A percentile compares a stretch with the other conserved stretches of the same genome.
phyloP scores from a whole-genome alignment of 2,797 vertebrate genomes.

The Melanitta fusca region DNA sequence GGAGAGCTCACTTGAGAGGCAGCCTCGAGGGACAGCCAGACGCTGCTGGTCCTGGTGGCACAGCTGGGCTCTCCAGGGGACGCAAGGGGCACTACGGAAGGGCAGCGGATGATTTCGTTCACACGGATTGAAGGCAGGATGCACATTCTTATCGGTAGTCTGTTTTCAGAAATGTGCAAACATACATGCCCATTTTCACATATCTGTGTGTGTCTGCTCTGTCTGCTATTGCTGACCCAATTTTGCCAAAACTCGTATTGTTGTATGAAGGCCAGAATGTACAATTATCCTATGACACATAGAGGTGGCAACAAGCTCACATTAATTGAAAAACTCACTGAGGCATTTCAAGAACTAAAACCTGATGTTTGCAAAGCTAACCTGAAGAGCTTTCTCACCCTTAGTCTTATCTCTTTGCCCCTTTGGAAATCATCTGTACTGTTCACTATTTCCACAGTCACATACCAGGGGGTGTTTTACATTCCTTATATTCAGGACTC shows the following conservation, averaged over 20 bases:
- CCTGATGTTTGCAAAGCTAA: background rate
- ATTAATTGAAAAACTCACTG: background rate
- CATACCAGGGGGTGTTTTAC: background rate
- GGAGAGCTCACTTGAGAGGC: background rate
- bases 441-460: background rate
- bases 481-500: background rate
- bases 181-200: background rate
- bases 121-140: background rate
- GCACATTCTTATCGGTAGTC: background rate
- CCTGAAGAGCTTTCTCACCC: background rate
- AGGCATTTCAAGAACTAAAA: background rate
- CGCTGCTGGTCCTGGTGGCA: too few species aligned
- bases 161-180: background rate
- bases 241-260: background rate
- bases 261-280: background rate
- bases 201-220: background rate
- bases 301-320: background rate
- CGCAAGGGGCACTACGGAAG: fast-evolving
- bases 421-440: background rate
- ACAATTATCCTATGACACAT: background rate
- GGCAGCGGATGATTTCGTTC: background rate
- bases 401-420: background rate
- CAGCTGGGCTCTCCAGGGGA: too few species aligned
- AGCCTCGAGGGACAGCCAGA: background rate
- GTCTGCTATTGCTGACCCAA: background rate